Conservation (phyloP, 2,797 vertebrate genomes). For the Percopsis omiscomaycus region DNA sequence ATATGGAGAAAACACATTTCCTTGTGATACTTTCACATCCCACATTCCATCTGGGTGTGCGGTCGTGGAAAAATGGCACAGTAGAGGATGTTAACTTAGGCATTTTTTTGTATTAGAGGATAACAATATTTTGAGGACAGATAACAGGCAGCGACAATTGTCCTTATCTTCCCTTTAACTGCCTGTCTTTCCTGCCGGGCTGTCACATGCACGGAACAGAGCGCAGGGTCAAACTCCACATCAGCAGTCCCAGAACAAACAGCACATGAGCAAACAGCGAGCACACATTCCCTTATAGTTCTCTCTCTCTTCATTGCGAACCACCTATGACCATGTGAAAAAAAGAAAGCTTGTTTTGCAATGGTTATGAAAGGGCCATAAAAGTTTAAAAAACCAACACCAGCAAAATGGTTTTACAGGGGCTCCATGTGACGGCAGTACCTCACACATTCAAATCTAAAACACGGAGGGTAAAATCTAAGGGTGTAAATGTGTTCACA, state of each 20-base stretch:
- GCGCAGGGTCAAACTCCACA: slow-evolving; percentile 75
- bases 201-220: slow-evolving; percentile 28
- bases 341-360: neutral
- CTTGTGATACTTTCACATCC: slow-evolving; percentile 28
- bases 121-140: slow-evolving; percentile 30
- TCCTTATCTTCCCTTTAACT: slow-evolving; percentile 16
- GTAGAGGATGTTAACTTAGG: too few species aligned
- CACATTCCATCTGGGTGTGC: slow-evolving; percentile 4
- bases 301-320: slow-evolving; percentile 27
- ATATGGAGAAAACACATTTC: slow-evolving; percentile 13
- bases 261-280: slow-evolving; percentile 55
- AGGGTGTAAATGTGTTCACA: too few species aligned
- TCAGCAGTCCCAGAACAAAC: slow-evolving; percentile 60
- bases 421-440: neutral
- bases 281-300: slow-evolving; percentile 54
- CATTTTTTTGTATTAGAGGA: too few species aligned
- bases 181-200: slow-evolving; percentile 31
- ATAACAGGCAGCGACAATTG: slow-evolving; percentile 22
- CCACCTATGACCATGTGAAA: neutral
- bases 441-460: neutral
- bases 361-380: neutral
- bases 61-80: too few species aligned
- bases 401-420: too few species aligned
- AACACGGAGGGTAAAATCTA: too few species aligned
- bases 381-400: neutral